Evolutionary conservation across 2,113 vertebrate genomes (phyloP), one percentile per base, ranked within the genome.

Genomic region (Syngnathus typhle): DNA sequence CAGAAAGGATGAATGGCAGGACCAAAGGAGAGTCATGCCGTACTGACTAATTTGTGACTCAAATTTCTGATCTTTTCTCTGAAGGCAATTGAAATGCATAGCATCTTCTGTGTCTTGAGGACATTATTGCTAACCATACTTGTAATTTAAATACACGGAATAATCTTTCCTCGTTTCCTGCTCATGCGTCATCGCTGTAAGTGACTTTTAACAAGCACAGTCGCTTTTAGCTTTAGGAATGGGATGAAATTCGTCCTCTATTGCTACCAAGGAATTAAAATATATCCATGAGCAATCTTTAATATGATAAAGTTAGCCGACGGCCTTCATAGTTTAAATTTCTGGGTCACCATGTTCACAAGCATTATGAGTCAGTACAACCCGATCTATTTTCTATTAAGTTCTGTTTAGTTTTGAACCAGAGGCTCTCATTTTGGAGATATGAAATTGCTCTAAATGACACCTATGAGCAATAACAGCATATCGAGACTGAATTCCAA

Each of bases 251-350:
- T 74, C 81, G 77, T 78, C 80, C 71, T 76, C 74, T 54, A 64
- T 74, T 63, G 67, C 73, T 81, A 68, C 32, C 63, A 41, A 79
- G 64, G 63, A 82, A 84, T 85, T 82, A 81, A 73, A 80, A 78
- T 74, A 60, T 73, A 82, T 78, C 77, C 81, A 81, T 77, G 75
- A 81, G 72, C 83, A 85, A 80, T 73, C 81, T 80, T 84, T 79
- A 78, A 84, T 83, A 84, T 78, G 32, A 69, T 76, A 82, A 69
- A 77, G 71, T 83, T 82, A 78, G 74, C 79, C 80, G 70, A 75
- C 72, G 69, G 83, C 77, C 69, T 76, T 74, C 71, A 82, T 73
- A 74, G 73, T 87, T 85, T 66, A 69, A 60, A 76, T 81, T 85
- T 85, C 79, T 82, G 69, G 80, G 83, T 85, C 86, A 82, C 64